These are phyloP conservation scores for Pardosa pseudoannulata DNA, from an alignment of 2,888 invertebrate genomes.

Conservation along the genomic window DNA sequence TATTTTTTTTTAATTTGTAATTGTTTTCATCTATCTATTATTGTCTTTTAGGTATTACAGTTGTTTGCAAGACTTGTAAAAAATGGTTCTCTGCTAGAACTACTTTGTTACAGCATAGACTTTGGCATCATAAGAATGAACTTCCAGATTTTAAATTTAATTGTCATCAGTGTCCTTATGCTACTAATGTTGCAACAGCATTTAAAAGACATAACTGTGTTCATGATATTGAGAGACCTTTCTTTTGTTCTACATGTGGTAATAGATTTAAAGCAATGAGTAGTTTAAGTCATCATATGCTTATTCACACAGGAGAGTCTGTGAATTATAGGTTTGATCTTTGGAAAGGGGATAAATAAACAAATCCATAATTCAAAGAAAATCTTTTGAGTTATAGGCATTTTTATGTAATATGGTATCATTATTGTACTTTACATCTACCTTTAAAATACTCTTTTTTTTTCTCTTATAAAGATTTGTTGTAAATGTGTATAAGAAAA, in stretches of 20 bases:
- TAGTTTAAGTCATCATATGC: slow-evolving; percentile 39
- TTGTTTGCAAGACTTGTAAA: slow-evolving; percentile 25
- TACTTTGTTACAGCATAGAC: slow-evolving; percentile 22
- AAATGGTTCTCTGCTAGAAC: slow-evolving; percentile 40
- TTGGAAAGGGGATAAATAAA: no score
- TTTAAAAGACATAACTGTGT: slow-evolving; percentile 10
- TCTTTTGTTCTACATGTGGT: slow-evolving; percentile 39
- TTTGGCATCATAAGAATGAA: slow-evolving; percentile 50
- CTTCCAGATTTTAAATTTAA: slow-evolving; percentile 26
- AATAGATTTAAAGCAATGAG: slow-evolving; percentile 48
- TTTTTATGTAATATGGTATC: no score
- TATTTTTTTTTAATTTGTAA: no score
- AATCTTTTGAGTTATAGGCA: no score
- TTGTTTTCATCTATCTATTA: no score
- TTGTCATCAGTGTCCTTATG: slow-evolving; percentile 42
- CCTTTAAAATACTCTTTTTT: no score
- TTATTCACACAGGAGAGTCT: slow-evolving; percentile 52
- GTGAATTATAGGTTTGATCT: no score
- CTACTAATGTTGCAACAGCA: slow-evolving; percentile 28
- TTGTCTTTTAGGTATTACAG: background rate
- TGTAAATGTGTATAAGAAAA: no score
- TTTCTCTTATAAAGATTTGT: no score
- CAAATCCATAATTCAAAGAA: no score
- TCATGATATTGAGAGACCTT: slow-evolving; percentile 27
- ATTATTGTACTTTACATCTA: no score